Conservation (phyloP, 1,140 invertebrate species). For the Zaprionus lachaisei region DNA sequence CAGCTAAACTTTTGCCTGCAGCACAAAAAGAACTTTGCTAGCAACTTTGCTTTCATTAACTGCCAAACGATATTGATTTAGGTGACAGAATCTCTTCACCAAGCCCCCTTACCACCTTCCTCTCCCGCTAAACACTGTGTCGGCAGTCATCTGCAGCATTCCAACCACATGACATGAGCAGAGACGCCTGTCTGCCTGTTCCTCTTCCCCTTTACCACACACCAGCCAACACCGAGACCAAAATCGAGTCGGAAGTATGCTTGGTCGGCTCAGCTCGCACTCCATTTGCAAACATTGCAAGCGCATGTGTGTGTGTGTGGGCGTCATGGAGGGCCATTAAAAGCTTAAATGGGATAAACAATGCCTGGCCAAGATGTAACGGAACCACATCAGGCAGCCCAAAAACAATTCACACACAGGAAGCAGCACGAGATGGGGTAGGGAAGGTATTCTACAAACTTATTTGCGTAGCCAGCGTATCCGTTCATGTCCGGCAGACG, state of each 20-base stretch:
- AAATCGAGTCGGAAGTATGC: slow-evolving; percentile 51
- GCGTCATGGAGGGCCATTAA: slow-evolving; percentile 40
- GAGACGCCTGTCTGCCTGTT: not conserved
- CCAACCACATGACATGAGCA: slow-evolving; percentile 2
- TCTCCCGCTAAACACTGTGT: not conserved
- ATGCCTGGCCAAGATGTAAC: slow-evolving; percentile 45
- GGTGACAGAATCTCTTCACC: slow-evolving; percentile 10
- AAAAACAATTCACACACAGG: slow-evolving; percentile 26
- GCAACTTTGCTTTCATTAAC: slow-evolving; percentile 21
- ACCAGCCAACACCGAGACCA: slow-evolving; percentile 8
- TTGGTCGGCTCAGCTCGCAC: slow-evolving; percentile 39
- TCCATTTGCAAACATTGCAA: slow-evolving; percentile 30
- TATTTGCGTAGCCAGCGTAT: slow-evolving; percentile 22
- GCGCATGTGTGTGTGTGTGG: not conserved
- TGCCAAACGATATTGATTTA: slow-evolving; percentile 20
- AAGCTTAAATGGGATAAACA: slow-evolving; percentile 72
- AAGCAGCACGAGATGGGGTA: not conserved
- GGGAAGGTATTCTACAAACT: not conserved
- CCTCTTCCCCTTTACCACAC: not conserved
- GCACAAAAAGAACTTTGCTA: slow-evolving; percentile 5
- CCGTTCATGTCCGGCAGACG: slow-evolving; percentile 22
- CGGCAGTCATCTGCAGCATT: slow-evolving; percentile 14
- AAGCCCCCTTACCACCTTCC: not conserved
- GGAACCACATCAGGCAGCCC: slow-evolving; percentile 14
- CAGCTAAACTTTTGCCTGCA: slow-evolving; percentile 13